Conservation (phyloP, 1,140 invertebrate genomes). For the Drosophila sucinea region DNA sequence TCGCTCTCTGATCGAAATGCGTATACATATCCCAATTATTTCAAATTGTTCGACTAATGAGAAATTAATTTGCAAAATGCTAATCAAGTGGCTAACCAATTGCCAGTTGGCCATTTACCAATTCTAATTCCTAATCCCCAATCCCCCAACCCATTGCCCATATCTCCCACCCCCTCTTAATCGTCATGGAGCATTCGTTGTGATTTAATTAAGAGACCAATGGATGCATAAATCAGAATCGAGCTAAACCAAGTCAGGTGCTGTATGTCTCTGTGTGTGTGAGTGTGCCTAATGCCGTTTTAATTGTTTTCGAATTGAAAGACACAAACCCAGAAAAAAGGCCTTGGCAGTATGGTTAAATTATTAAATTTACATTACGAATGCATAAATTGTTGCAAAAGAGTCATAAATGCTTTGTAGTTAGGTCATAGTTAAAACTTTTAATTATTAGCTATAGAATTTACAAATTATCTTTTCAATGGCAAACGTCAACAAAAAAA, state of each 20-base stretch:
- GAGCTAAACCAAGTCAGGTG: slow-evolving; percentile 10
- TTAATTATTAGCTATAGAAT: not conserved
- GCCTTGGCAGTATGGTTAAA: slow-evolving; percentile 11
- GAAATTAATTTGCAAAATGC: slow-evolving; percentile 73
- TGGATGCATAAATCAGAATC: slow-evolving; percentile 26
- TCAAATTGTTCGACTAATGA: slow-evolving; percentile 70
- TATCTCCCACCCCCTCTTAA: not conserved
- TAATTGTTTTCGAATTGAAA: slow-evolving; percentile 50
- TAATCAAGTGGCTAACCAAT: slow-evolving; percentile 51
- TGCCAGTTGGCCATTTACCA: slow-evolving; percentile 32
- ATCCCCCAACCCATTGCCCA: not conserved
- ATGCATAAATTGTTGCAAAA: not conserved
- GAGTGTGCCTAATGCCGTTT: slow-evolving; percentile 46
- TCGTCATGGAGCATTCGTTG: slow-evolving; percentile 26
- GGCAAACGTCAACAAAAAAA: not conserved
- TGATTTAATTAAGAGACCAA: slow-evolving; percentile 56
- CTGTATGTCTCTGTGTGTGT: slow-evolving; percentile 35
- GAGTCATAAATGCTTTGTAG: not conserved
- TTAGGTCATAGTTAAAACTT: not conserved
- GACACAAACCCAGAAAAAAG: not conserved
- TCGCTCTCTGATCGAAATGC: slow-evolving; percentile 30
- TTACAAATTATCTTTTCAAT: not conserved
- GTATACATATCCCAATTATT: slow-evolving; percentile 68
- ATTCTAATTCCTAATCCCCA: slow-evolving; percentile 37
- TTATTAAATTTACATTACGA: not conserved